Percentiles rank a stretch among this genome's conserved stretches.
These are phyloP conservation scores for Bombus huntii DNA, from an alignment of 1,140 invertebrate genomes.

Conservation along the genomic window DNA sequence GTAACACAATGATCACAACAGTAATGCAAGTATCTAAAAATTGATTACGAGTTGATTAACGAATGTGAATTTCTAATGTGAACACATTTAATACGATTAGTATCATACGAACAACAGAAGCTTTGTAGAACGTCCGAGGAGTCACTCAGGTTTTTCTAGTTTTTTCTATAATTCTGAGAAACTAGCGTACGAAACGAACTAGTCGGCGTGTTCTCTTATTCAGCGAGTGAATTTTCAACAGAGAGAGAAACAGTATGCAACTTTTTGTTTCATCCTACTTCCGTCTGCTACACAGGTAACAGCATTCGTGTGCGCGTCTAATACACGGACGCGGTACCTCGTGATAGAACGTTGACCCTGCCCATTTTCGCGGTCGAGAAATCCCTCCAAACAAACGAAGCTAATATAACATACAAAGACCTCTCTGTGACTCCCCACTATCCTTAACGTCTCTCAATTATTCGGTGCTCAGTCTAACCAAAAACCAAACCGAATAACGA, in stretches of 20 bases:
- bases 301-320: constrained; percentile 25
- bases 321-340: constrained; percentile 27
- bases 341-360: constrained; percentile 62
- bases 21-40: too few relatives aligned
- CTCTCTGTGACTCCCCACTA: too few relatives aligned
- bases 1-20: too few relatives aligned
- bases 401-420: not conserved
- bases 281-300: not conserved
- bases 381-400: constrained; percentile 42
- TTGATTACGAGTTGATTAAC: not conserved
- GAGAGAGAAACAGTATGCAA: constrained; percentile 12
- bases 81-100: not conserved
- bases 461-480: not conserved
- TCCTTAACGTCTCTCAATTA: not conserved
- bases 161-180: not conserved
- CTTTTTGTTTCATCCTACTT: constrained; percentile 16
- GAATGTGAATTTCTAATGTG: not conserved
- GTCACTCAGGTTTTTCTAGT: not conserved
- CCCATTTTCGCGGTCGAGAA: constrained; percentile 37
- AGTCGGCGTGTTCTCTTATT: not conserved
- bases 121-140: not conserved
- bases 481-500: too few relatives aligned
- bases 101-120: too few relatives aligned
- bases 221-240: not conserved
- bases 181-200: not conserved